These are phyloP conservation scores for Fukomys damarensis DNA, from an alignment of 2,113 vertebrate species.

Conservation along the genomic window DNA sequence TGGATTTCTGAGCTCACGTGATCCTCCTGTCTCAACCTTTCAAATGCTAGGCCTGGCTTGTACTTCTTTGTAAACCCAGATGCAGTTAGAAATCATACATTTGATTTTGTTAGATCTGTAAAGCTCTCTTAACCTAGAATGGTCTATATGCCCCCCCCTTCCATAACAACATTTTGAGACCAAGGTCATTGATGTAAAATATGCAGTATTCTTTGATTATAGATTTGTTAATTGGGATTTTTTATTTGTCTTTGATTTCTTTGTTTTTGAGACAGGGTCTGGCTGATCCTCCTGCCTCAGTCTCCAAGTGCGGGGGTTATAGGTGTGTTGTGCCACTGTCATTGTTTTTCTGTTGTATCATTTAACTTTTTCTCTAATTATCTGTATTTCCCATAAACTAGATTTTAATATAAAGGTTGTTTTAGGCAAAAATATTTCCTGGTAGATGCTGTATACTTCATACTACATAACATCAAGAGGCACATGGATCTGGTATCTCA, in stretches of 20 bases:
- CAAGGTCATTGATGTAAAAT: not conserved
- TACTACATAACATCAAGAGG: not conserved
- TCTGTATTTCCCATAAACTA: conserved; percentile 3
- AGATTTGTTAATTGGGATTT: not conserved
- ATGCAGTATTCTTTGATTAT: not conserved
- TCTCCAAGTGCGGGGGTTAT: not conserved
- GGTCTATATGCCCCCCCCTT: not conserved
- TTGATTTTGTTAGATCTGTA: not conserved
- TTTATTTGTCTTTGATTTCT: not conserved
- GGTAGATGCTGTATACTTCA: not conserved
- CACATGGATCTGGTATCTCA: not conserved
- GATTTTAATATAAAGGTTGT: not conserved
- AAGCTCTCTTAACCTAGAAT: not conserved
- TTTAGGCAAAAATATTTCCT: not conserved
- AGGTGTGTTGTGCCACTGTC: not conserved
- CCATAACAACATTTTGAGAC: not conserved
- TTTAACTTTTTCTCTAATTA: not conserved
- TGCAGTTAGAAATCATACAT: not conserved
- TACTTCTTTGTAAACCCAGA: too few relatives aligned
- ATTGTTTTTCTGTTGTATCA: not conserved
- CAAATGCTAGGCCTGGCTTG: too few relatives aligned
- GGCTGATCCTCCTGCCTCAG: not conserved
- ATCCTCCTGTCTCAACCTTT: too few relatives aligned
- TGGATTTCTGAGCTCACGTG: too few relatives aligned
- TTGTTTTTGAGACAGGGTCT: not conserved